phyloP scores from a whole-genome alignment of 2,797 vertebrate species.

The Australoheros facetus region DNA sequence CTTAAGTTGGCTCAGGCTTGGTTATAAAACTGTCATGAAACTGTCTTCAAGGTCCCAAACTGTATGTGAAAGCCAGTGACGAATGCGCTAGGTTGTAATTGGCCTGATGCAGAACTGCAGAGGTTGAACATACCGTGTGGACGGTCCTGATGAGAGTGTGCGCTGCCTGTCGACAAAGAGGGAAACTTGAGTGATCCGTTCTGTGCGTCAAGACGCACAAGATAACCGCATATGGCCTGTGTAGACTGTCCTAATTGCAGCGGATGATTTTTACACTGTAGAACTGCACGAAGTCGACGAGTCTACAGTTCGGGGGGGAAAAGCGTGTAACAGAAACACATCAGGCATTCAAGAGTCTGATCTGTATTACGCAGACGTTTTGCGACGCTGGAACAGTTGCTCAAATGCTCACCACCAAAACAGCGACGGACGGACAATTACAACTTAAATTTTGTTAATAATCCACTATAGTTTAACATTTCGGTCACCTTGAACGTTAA shows the following conservation, averaged over 20 bases:
- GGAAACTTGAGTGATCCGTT: constrained; percentile 54
- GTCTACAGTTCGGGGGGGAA: constrained; percentile 21
- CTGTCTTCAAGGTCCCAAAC: constrained; percentile 28
- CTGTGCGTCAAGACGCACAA: constrained; percentile 74
- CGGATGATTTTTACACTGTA: constrained; percentile 32
- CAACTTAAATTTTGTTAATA: constrained; percentile 42
- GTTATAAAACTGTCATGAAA: constrained; percentile 44
- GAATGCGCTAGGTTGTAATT: constrained; percentile 45
- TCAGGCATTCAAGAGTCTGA: constrained; percentile 45
- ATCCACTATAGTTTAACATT: constrained; percentile 11
- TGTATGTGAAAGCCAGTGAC: constrained; percentile 42
- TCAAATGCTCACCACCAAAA: constrained; percentile 42
- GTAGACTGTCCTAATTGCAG: constrained; percentile 27
- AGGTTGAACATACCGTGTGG: constrained; percentile 45
- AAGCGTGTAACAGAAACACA: constrained; percentile 28
- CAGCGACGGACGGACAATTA: constrained; percentile 52
- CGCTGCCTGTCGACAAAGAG: constrained; percentile 66
- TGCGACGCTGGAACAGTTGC: constrained; percentile 58
- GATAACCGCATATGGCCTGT: constrained; percentile 60
- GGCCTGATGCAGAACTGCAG: constrained; percentile 62
- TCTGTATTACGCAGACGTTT: constrained; percentile 57
- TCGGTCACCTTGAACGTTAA: neutral
- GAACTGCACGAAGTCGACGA: constrained; percentile 35
- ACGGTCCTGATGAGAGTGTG: constrained; percentile 76
- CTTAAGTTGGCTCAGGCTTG: constrained; percentile 15